Percentiles rank a stretch among this genome's conserved stretches.
Evolutionary conservation across 2,888 invertebrate genomes (phyloP).

Genomic region (Mythimna ferrago): DNA sequence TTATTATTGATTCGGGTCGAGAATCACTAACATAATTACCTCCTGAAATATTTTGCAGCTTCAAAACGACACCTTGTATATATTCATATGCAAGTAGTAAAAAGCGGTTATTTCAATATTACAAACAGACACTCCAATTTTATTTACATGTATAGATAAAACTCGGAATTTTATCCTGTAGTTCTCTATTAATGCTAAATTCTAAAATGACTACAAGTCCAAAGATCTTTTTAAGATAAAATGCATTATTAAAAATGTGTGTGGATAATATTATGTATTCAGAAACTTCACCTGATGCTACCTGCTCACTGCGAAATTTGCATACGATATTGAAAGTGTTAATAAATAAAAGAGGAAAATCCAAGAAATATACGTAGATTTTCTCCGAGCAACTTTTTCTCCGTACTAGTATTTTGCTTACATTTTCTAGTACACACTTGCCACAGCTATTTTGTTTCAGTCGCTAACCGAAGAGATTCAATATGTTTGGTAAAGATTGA

Average conservation of each 20-base stretch:
- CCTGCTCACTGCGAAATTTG: slow-evolving; percentile 21
- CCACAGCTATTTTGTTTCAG: slow-evolving; percentile 48
- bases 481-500: slow-evolving; percentile 59
- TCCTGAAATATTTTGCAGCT: too few species aligned
- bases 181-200: not conserved
- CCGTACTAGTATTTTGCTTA: slow-evolving; percentile 36
- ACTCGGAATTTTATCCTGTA: too few species aligned
- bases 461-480: slow-evolving; percentile 50
- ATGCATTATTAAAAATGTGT: not conserved
- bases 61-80: too few species aligned
- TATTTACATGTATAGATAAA: too few species aligned
- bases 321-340: slow-evolving; percentile 39
- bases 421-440: slow-evolving; percentile 47
- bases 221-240: not conserved
- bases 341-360: slow-evolving; percentile 30
- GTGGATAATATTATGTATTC: too few species aligned
- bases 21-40: too few species aligned
- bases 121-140: too few species aligned
- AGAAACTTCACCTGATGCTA: slow-evolving; percentile 62
- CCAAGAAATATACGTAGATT: slow-evolving; percentile 32
- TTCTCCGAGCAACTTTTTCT: slow-evolving; percentile 10
- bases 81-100: too few species aligned
- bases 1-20: too few species aligned
- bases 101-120: too few species aligned
- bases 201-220: not conserved